A percentile compares a stretch with the other conserved stretches of the same genome.
Evolutionary conservation across 2,113 vertebrate species (phyloP).

Genomic region (Gymnorhina tibicen): DNA sequence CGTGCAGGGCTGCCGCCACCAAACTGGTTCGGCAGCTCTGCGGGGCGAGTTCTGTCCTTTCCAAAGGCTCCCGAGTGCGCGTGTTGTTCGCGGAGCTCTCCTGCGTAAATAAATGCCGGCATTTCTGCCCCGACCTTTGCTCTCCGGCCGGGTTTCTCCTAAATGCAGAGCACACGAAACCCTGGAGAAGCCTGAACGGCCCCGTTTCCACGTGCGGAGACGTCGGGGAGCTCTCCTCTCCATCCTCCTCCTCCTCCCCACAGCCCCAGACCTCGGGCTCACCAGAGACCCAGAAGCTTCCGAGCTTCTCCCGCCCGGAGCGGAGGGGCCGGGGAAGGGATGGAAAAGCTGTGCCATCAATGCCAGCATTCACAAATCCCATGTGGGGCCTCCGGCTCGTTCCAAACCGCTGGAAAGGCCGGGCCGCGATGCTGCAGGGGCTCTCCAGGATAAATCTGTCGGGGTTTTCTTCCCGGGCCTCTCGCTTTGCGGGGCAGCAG

Average conservation of each 20-base stretch:
- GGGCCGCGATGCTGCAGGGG: accelerated
- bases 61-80: slow-evolving; percentile 52
- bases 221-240: not conserved
- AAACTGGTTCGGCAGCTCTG: slow-evolving; percentile 66
- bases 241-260: not conserved
- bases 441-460: not conserved
- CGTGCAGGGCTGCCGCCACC: not conserved
- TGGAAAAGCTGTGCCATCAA: not conserved
- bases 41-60: slow-evolving; percentile 11
- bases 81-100: slow-evolving; percentile 22
- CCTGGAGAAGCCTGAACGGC: not conserved
- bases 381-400: not conserved
- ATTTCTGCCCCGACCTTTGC: slow-evolving; percentile 67
- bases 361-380: not conserved
- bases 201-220: accelerated
- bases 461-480: not conserved
- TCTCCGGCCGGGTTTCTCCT: slow-evolving; percentile 56
- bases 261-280: not conserved
- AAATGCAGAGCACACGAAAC: slow-evolving; percentile 44
- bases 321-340: not conserved
- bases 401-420: not conserved
- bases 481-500: not conserved
- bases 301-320: not conserved
- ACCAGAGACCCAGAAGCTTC: not conserved
- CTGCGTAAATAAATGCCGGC: slow-evolving; percentile 61